Base-by-base conservation (phyloP, 2,888 invertebrate species). In the Sarcophaga subvicina region DNA sequence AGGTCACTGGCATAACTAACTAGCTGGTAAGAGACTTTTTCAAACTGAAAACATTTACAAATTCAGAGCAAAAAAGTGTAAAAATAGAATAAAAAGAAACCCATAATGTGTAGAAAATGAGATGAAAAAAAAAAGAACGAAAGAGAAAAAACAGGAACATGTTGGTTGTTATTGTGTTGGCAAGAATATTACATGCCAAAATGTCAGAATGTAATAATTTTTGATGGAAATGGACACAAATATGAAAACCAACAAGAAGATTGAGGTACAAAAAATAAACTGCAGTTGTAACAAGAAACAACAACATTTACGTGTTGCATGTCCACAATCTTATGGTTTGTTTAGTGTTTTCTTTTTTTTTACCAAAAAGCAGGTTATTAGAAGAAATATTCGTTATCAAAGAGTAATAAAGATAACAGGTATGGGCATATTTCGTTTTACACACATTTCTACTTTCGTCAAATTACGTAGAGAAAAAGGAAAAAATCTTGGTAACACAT, bases 171-270 rank as follows among this genome's bases (percentile, higher is more conserved):
- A 22, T 49, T 27, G 37, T 64, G 20, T 22, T 77, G 27, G 66
- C 45, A 47, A 66, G 47, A 60, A 72, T 66, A 66, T 83, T 62
- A 72, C 77, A 72, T 67, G 54, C 45, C 49, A 22, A 47, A 37
- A 77, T 82, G 47, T 59, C 70, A 77, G 60, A 77, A 77, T 71
- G 67, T 77, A 66, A 82, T 83, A 77, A 78, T 67, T 77, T 75
- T 45, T n/a, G n/a, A 83, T 64, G 22, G 66, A 77, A 27, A 54
- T 54, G 54, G 14, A 54, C 17, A 12, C 4, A 54, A 54, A 69
- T 45, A 62, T 70, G 47, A 67, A 45, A 64, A 67, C 22, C 54
- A 25, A 49, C 54, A 17, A 17, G 17, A 60, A 59, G 10, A 37
- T 37, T 37, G 37, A 10, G 37, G 37, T 37, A 10, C 8, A 20